Evolutionary conservation across 2,113 vertebrate genomes (phyloP).

Genomic region (Craseonycteris thonglongyai): DNA sequence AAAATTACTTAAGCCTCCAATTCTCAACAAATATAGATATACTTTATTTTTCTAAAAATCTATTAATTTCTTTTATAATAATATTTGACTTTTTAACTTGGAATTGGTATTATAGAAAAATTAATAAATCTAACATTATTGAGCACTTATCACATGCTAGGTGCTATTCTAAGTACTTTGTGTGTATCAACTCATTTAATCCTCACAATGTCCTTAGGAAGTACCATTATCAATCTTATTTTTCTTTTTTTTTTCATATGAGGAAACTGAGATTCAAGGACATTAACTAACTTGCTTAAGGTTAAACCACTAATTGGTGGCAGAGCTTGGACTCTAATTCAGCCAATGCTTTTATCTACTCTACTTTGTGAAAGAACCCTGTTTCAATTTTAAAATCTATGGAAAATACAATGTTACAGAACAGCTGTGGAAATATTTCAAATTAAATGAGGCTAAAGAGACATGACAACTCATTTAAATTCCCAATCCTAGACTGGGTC

Average conservation of each 20-base stretch:
- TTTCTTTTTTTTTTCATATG: not conserved
- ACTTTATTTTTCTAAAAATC: too few relatives aligned
- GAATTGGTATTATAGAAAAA: not conserved
- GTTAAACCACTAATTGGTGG: not conserved
- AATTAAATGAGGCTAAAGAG: not conserved
- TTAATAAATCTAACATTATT: not conserved
- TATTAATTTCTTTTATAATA: too few relatives aligned
- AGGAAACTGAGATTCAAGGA: not conserved
- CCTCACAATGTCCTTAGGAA: not conserved
- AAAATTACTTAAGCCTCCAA: too few relatives aligned
- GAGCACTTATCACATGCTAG: not conserved
- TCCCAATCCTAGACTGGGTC: not conserved
- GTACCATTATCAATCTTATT: not conserved
- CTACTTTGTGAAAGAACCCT: not conserved
- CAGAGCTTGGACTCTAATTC: not conserved
- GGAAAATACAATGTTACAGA: not conserved
- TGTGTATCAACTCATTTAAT: not conserved
- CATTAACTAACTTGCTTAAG: not conserved
- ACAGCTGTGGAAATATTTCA: not conserved
- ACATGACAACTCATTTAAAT: not conserved
- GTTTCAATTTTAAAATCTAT: not conserved
- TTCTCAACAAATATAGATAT: too few relatives aligned
- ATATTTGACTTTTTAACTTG: not conserved
- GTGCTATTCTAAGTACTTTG: not conserved
- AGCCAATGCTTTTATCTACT: not conserved